phyloP scores from a whole-genome alignment of 2,797 vertebrate species.

The Chrosomus eos region DNA sequence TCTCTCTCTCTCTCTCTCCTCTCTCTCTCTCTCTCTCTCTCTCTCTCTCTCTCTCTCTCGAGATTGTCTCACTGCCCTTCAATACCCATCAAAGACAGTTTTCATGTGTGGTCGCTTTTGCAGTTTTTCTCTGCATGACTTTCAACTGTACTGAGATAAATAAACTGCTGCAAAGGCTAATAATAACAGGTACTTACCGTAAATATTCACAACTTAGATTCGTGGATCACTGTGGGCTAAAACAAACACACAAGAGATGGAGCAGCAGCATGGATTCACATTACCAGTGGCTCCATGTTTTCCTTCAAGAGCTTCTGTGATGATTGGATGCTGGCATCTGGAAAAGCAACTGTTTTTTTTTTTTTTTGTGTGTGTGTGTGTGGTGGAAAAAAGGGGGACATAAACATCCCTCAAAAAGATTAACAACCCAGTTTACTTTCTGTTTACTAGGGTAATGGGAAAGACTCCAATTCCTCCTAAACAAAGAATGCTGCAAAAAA shows the following conservation, averaged over 20 bases:
- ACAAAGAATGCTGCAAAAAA: background rate
- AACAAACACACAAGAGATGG: slow-evolving; percentile 70
- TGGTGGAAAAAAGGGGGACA: slow-evolving; percentile 4
- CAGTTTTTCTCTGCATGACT: slow-evolving; percentile 64
- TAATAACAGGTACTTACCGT: slow-evolving; percentile 79
- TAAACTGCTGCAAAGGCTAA: slow-evolving; percentile 72
- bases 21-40: background rate
- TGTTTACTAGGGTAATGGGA: slow-evolving; percentile 21
- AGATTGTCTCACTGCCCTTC: background rate
- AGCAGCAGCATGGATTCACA: slow-evolving; percentile 62
- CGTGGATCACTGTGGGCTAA: slow-evolving; percentile 69
- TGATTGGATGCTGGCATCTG: slow-evolving; percentile 55
- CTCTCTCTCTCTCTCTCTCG: background rate
- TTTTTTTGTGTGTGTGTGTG: background rate
- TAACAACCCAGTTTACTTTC: slow-evolving; percentile 15
- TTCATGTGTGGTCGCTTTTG: slow-evolving; percentile 71
- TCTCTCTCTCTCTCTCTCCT: background rate
- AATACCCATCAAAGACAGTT: slow-evolving; percentile 42
- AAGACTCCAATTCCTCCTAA: background rate
- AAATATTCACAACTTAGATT: slow-evolving; percentile 75
- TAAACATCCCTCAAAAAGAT: slow-evolving; percentile 25
- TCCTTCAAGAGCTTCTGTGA: slow-evolving; percentile 62
- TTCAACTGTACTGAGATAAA: slow-evolving; percentile 69
- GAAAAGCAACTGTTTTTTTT: slow-evolving; percentile 45
- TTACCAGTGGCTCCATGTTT: slow-evolving; percentile 53